Evolutionary conservation across 2,888 invertebrate species (phyloP), one percentile per base, ranked within the genome.

Genomic region (Lasioglossum leucozonium): DNA sequence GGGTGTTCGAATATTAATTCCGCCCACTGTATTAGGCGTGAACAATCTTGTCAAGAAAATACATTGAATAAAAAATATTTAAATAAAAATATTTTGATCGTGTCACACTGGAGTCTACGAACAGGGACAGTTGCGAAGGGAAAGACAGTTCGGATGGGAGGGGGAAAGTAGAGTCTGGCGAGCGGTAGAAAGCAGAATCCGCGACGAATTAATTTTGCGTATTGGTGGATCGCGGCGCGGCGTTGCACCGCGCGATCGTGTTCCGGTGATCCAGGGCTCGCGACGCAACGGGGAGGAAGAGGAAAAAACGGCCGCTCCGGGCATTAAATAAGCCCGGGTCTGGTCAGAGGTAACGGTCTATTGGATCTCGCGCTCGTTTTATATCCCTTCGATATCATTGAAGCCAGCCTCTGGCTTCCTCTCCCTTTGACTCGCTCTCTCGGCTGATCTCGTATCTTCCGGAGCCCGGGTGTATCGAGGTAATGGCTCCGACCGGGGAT

Each of bases 161-260:
- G 8, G 34, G 18, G 62, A 26, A 2, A 16, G n/a, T 42, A 11
- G 13, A 42, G 18, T 18, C n/a, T 51, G 42, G n/a, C 16, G 26
- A n/a, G 65, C 18, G 30, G 30, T 62, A 13, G 37, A 47, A 76
- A 44, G 44, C 67, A 55, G 40, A 65, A 77, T 67, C 55, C 69
- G 75, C 22, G 76, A 16, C 77, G 78, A 87, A 87, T 87, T 87
- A 87, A 87, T 87, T 87, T 84, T 71, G 74, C 87, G 80, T 77
- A 78, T 83, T 77, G 58, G 74, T 26, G 58, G 26, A 69, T 71
- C 55, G n/a, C n/a, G 44, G 34, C 34, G 34, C 34, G 72, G 13
- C 37, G n/a, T 51, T 13, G 30, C 37, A 22, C 30, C 13, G 30
- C 13, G 30, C 58, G 58, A 40, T 47, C 65, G 22, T 22, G 62